These are phyloP conservation scores for Daphoenositta chrysoptera DNA, from an alignment of 2,113 vertebrate genomes.

Conservation along the genomic window DNA sequence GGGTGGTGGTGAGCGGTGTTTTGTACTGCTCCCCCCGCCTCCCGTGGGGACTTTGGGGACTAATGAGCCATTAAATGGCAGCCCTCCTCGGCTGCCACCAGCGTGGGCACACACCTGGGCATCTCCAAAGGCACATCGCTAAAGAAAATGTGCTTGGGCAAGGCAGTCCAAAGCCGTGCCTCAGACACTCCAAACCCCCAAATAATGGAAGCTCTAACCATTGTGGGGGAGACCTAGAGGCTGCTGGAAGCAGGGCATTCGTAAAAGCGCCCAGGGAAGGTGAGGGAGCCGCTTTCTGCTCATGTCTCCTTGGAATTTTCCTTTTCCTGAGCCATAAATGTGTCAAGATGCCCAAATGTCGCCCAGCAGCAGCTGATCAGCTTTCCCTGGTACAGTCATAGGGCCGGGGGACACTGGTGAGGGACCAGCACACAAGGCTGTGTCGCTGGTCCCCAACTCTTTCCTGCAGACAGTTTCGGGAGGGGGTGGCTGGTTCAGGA, in stretches of 20 bases:
- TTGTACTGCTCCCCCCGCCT: rapidly evolving
- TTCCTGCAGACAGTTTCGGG: not conserved
- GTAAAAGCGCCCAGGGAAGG: not conserved
- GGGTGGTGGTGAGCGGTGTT: not conserved
- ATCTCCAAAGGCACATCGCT: not conserved
- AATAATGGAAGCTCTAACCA: not conserved
- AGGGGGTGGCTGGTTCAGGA: not conserved
- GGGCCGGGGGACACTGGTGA: not conserved
- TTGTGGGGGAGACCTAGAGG: not conserved
- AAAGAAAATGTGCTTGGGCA: not conserved
- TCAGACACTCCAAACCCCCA: not conserved
- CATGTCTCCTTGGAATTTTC: not conserved
- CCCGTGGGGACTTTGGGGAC: not conserved
- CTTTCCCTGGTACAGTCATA: not conserved
- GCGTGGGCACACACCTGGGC: not conserved
- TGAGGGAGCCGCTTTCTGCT: not conserved
- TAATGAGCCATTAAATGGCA: not conserved
- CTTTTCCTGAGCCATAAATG: not conserved
- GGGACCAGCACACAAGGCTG: not conserved
- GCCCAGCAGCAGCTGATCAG: not conserved
- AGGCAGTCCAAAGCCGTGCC: not conserved
- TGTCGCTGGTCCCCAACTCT: not conserved
- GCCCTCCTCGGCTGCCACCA: not conserved
- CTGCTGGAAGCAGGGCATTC: not conserved
- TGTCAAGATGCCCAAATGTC: not conserved